Evolutionary conservation across 37 sponge, comb jelly and placozoan genomes (phyloP), one percentile per base, ranked within the genome.

Genomic region (Tethya wilhelma): DNA sequence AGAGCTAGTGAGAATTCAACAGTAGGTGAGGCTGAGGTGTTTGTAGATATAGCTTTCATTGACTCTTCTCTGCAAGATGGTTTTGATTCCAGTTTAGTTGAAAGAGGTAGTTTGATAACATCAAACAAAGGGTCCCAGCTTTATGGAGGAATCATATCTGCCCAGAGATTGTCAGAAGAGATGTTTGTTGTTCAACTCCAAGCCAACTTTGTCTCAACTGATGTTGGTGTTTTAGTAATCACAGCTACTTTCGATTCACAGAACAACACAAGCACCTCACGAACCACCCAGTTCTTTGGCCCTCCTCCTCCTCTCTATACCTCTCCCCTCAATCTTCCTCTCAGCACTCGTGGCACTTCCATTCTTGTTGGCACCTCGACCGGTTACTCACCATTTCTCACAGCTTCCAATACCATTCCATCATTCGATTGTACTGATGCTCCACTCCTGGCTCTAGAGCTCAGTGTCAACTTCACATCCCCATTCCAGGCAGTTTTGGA

Each of bases 371-470:
- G 62, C 14, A 71, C 77, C 0, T 28, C 78, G 11, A 40, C 30
- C 40, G 93, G 93, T 1, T 92, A 79, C 67, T 79, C 82, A n/a
- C 85, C 89, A n/a, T 56, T 88, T 4, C 3, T 60, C 5, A 2
- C 19, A 19, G 4, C 56, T 25, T 74, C 41, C 41, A 87, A 82
- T 49, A 82, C 71, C 8, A 38, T 91, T 4, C 53, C 55, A 23
- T 74, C 84, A 19, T 23, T 7, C 19, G 69, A 87, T 8, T 91
- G 92, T 58, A 91, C 59, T 74, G 64, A 68, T 42, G 36, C 73
- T 29, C 73, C 77, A 5, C 32, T 89, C 1, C 19, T 84, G 23
- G 64, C 28, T 12, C 38, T 56, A 12, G 62, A 62, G 30, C 38
- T 89, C 2, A 49, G 2, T 38, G 65, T 78, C 1, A 64, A 43